These are phyloP conservation scores for Harpagifer antarcticus DNA, from an alignment of 2,797 vertebrate species.

Conservation along the genomic window DNA sequence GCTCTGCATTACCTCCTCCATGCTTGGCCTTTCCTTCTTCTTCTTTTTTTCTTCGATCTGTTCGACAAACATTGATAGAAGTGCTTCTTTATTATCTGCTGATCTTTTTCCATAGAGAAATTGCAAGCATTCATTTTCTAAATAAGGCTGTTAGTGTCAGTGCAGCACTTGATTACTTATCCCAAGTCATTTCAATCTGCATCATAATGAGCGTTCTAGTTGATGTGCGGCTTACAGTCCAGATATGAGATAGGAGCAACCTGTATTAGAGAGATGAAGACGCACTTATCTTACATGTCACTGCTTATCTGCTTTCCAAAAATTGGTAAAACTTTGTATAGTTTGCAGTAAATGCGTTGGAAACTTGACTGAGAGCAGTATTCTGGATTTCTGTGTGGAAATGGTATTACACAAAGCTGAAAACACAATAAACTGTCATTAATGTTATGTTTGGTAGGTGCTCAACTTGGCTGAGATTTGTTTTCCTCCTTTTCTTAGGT, in stretches of 20 bases:
- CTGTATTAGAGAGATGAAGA: background rate
- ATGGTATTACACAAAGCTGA: slow-evolving; percentile 4
- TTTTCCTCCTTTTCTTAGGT: background rate
- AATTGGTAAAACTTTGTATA: background rate
- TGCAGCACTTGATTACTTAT: slow-evolving; percentile 1
- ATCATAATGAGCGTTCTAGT: background rate
- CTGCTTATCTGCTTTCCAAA: background rate
- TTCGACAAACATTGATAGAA: background rate
- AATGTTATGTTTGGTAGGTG: slow-evolving; percentile 4
- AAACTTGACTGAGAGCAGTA: background rate
- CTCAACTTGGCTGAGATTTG: background rate
- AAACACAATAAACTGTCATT: background rate
- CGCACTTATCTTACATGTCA: background rate
- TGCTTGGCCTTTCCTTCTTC: too few species aligned
- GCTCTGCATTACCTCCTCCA: too few species aligned
- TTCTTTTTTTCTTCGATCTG: background rate
- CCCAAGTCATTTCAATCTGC: slow-evolving; percentile 1
- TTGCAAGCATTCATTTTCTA: background rate
- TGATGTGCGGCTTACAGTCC: background rate
- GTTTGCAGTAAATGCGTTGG: background rate
- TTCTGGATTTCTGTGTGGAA: background rate
- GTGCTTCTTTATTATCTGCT: background rate
- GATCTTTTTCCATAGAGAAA: slow-evolving; percentile 4
- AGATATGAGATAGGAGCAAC: background rate
- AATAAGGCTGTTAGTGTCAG: background rate